phyloP scores from a whole-genome alignment of 2,888 invertebrate genomes.

The Hydrotaea diabolus region DNA sequence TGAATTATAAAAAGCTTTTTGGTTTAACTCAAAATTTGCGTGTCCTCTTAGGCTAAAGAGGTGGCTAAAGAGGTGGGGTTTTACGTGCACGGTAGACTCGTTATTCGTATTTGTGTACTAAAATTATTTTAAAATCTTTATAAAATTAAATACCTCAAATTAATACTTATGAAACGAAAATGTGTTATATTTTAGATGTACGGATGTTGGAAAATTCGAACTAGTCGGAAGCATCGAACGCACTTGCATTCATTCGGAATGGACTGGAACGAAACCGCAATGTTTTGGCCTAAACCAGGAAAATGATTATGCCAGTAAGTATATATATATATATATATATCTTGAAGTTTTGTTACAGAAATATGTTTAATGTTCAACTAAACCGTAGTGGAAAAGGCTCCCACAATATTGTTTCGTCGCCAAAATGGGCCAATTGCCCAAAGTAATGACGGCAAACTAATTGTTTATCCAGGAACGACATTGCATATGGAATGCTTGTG shows the following conservation, averaged over 20 bases:
- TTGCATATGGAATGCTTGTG: slow-evolving; percentile 94
- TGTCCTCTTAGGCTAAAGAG: no score
- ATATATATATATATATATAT: not conserved
- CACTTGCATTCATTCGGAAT: slow-evolving; percentile 88
- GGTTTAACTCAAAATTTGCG: no score
- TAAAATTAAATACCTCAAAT: not conserved
- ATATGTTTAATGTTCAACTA: not conserved
- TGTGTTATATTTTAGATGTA: slow-evolving; percentile 82
- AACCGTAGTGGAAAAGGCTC: slow-evolving; percentile 89
- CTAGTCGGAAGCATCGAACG: slow-evolving; percentile 89
- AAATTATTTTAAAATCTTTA: no score
- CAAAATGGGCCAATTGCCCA: slow-evolving; percentile 92
- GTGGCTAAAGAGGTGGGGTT: no score
- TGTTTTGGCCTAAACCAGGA: slow-evolving; percentile 92
- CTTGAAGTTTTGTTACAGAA: not conserved
- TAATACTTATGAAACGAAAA: not conserved
- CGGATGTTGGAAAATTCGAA: slow-evolving; percentile 92
- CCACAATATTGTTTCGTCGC: slow-evolving; percentile 91
- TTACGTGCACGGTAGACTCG: no score
- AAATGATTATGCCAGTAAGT: slow-evolving; percentile 91
- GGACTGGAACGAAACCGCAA: slow-evolving; percentile 89
- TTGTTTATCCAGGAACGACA: slow-evolving; percentile 92
- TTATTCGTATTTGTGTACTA: no score
- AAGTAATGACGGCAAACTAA: slow-evolving; percentile 86
- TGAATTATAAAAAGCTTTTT: no score